Conservation (phyloP, 2,113 vertebrate species). For the Paramisgurnus dabryanus region DNA sequence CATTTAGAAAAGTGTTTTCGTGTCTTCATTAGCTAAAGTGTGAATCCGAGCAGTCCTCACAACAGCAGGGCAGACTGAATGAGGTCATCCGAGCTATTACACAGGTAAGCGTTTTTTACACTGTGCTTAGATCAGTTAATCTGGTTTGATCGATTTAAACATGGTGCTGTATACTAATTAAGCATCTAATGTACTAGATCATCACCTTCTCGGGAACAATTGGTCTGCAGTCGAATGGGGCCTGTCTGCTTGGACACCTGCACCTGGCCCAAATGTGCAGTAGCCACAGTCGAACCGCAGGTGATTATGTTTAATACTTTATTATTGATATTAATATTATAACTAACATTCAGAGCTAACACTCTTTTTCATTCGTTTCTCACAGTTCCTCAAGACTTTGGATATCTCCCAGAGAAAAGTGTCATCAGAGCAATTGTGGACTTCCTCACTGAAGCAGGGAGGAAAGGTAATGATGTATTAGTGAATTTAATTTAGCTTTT, state of each 20-base stretch:
- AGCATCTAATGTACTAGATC: conserved; percentile 68
- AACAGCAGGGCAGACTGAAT: conserved; percentile 85
- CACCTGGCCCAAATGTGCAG: conserved; percentile 84
- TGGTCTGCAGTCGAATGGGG: conserved; percentile 91
- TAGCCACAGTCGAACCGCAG: conserved; percentile 83
- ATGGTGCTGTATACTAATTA: no score
- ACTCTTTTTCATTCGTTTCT: conserved; percentile 44
- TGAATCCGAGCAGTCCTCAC: conserved; percentile 80
- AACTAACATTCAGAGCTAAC: neutral
- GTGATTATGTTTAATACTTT: conserved; percentile 64
- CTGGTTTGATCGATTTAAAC: no score
- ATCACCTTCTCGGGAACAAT: conserved; percentile 87
- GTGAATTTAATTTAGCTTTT: neutral
- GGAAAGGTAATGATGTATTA: conserved; percentile 77
- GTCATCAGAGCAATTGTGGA: conserved; percentile 82
- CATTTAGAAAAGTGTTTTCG: neutral
- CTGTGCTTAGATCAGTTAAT: neutral
- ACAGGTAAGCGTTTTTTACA: conserved; percentile 73
- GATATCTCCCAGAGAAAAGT: conserved; percentile 90
- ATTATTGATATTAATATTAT: neutral
- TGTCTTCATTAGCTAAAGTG: conserved; percentile 77
- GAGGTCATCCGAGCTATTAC: conserved; percentile 89
- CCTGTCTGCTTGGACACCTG: conserved; percentile 86
- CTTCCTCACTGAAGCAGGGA: conserved; percentile 84
- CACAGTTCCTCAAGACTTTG: conserved; percentile 90